Evolutionary conservation across 1,140 invertebrate species (phyloP), one percentile per base, ranked within the genome.

Genomic region (Phocides pigmalion): DNA sequence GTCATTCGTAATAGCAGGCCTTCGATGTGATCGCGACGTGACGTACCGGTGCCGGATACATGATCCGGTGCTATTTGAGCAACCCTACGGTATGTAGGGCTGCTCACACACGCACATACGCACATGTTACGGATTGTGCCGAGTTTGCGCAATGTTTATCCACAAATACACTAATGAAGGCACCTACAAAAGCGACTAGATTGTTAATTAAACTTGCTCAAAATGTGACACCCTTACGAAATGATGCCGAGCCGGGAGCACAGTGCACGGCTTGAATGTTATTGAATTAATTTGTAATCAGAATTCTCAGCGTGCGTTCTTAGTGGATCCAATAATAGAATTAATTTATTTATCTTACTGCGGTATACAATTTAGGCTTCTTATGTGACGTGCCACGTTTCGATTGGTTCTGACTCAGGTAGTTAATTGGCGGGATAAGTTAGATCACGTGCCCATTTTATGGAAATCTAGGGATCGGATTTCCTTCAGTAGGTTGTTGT

Each of bases 81-180:
- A 46, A 22, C 22, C 37, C 47, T 28, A 32, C 25, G 35, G 5
- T 12, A 41, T 22, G 5, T 49, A 32, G n/a, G n/a, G n/a, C n/a
- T n/a, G n/a, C n/a, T n/a, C 53, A 5, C 19, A 42, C 2, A 42
- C 12, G 12, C 51, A 62, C 62, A 74, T 75, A 79, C 79, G 67
- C 72, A 74, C 81, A 56, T 64, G 62, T 20, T 49, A 64, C 51
- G 67, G 59, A 78, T 81, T 68, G 72, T 72, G 73, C 71, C 68
- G 77, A 81, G 85, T 81, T 84, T 82, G 82, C 79, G 75, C 79
- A 76, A 81, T 88, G 84, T 89, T 91, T 91, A 88, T 87, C 84
- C 79, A 87, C 87, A 91, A 91, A 91, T 89, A 91, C 82, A 88
- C 89, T 91, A 91, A 91, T 90, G 89, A 91, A 91, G 87, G 84